Conservation (phyloP, 2,113 vertebrate genomes). For the Oreotrochilus melanogaster region DNA sequence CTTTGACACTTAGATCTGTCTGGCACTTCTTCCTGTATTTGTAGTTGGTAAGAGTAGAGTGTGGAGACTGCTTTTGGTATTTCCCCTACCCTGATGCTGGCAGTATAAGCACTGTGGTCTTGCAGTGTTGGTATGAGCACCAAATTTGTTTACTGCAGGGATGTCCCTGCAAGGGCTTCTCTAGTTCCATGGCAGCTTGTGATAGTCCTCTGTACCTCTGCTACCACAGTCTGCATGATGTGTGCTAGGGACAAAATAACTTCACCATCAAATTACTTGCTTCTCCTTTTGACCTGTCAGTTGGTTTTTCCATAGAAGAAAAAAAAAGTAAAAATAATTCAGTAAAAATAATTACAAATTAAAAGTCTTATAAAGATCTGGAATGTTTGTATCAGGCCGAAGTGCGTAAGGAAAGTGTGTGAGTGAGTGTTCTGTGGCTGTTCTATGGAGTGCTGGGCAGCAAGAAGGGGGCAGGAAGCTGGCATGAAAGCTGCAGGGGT, state of each 20-base stretch:
- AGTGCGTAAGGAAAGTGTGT: not conserved
- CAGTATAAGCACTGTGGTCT: not conserved
- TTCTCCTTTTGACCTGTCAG: not conserved
- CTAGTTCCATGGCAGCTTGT: not conserved
- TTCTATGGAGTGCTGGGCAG: rapidly evolving
- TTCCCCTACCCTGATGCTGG: slow-evolving; percentile 33
- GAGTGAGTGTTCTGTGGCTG: not conserved
- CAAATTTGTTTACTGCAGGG: not conserved
- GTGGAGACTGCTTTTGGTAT: not conserved
- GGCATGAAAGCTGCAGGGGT: not conserved
- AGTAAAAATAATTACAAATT: not conserved
- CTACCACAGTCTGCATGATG: not conserved
- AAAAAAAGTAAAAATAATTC: not conserved
- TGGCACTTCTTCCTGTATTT: not conserved
- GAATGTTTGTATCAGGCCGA: not conserved
- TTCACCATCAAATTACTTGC: not conserved
- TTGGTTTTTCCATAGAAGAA: not conserved
- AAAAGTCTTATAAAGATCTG: not conserved
- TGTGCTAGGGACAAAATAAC: not conserved
- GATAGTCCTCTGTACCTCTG: not conserved
- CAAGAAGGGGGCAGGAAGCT: not conserved
- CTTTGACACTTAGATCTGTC: not conserved
- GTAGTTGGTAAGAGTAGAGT: not conserved
- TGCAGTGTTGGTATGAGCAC: not conserved
- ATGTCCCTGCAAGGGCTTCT: not conserved